Conservation (phyloP, 2,888 invertebrate species). For the Philereme transversata region DNA sequence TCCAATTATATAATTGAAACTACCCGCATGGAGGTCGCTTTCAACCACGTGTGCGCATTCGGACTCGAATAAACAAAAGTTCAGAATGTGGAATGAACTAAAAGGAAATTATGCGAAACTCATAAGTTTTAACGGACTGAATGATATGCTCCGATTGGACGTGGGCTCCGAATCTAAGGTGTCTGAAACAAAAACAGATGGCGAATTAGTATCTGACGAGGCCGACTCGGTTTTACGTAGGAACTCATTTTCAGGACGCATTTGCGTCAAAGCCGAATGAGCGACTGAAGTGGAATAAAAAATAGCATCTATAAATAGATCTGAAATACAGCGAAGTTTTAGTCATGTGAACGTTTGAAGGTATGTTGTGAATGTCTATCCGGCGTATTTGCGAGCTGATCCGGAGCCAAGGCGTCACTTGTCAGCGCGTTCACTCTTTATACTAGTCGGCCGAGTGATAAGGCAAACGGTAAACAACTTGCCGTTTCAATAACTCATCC, state of each 20-base stretch:
- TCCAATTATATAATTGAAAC: constrained; percentile 79
- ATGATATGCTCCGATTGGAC: constrained; percentile 71
- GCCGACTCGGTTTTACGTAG: constrained; percentile 40
- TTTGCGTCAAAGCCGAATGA: constrained; percentile 67
- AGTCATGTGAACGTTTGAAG: constrained; percentile 69
- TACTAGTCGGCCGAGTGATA: constrained; percentile 59
- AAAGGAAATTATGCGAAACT: constrained; percentile 70
- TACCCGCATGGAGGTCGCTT: constrained; percentile 79
- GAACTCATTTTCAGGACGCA: constrained; percentile 53
- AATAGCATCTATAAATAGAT: constrained; percentile 71
- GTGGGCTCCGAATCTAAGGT: constrained; percentile 71
- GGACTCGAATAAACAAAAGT: constrained; percentile 70
- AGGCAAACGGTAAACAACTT: constrained; percentile 68
- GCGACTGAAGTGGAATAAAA: constrained; percentile 72
- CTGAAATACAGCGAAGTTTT: constrained; percentile 63
- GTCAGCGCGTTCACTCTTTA: constrained; percentile 59
- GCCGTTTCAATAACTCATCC: constrained; percentile 52
- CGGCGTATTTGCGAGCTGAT: constrained; percentile 60
- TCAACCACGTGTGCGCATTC: constrained; percentile 79
- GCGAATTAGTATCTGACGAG: constrained; percentile 45
- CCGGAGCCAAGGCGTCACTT: constrained; percentile 72
- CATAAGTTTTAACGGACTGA: constrained; percentile 72
- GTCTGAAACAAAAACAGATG: constrained; percentile 73
- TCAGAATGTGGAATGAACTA: constrained; percentile 75
- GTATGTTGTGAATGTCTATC: constrained; percentile 45